A percentile compares a stretch with the other conserved stretches of the same genome.
phyloP scores from a whole-genome alignment of 92 coral and sea anemone genomes.

The Galaxea fascicularis region DNA sequence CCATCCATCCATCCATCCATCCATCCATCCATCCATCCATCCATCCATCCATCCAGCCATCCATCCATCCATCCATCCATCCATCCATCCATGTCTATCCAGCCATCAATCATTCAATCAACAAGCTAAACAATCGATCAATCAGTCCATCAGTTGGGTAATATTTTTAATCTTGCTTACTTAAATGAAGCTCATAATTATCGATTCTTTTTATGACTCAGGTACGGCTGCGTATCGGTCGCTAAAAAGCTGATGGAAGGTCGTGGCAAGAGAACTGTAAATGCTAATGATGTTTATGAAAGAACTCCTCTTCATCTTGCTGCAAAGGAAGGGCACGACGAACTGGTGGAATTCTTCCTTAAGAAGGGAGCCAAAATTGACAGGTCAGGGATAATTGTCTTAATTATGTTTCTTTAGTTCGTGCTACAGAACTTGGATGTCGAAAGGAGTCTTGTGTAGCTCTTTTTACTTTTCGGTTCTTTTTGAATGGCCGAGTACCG shows the following conservation, averaged over 20 bases:
- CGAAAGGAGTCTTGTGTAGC: neutral
- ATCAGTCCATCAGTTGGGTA: neutral
- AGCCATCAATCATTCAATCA: too few species aligned
- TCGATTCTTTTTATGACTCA: neutral
- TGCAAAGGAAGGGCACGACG: slow-evolving; percentile 88
- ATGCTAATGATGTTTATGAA: slow-evolving; percentile 77
- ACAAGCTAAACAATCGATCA: too few species aligned
- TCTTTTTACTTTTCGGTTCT: neutral
- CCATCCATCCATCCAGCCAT: neutral
- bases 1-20: too few species aligned
- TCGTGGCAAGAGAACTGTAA: slow-evolving; percentile 84
- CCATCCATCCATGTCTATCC: too few species aligned
- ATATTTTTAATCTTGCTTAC: neutral
- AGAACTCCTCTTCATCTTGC: slow-evolving; percentile 89
- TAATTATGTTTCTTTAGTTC: too few species aligned
- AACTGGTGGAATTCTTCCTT: slow-evolving; percentile 85
- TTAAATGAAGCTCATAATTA: too few species aligned
- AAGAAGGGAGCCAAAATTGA: slow-evolving; percentile 80
- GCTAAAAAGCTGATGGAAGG: slow-evolving; percentile 82
- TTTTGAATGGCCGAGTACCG: neutral
- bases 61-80: too few species aligned
- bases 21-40: too few species aligned
- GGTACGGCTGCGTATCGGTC: slow-evolving; percentile 59
- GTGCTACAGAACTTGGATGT: too few species aligned
- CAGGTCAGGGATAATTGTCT: slow-evolving; percentile 46